Conservation (phyloP, 2,888 invertebrate species). For the Nezara viridula region DNA sequence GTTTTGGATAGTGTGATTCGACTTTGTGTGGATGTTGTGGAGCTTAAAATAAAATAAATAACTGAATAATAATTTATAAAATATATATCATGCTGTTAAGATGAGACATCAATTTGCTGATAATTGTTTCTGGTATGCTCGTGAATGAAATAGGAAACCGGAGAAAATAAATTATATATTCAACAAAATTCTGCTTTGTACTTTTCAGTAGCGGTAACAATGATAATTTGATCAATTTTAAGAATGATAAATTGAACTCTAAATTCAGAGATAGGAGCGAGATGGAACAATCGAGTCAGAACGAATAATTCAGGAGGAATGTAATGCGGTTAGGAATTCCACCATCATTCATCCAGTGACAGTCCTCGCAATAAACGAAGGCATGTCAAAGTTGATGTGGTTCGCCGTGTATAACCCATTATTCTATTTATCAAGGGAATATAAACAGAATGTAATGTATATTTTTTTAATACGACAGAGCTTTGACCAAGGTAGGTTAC, state of each 20-base stretch:
- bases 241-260: conserved; percentile 35
- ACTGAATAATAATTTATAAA: too few relatives aligned
- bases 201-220: background rate
- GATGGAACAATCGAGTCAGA: conserved; percentile 29
- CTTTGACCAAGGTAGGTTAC: background rate
- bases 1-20: too few relatives aligned
- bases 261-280: conserved; percentile 11
- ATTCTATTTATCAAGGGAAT: background rate
- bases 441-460: background rate
- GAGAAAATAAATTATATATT: too few relatives aligned
- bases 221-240: conserved; percentile 4
- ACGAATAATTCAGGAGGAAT: conserved; percentile 31
- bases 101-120: too few relatives aligned
- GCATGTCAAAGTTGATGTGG: conserved; percentile 22
- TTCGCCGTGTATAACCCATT: background rate
- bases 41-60: too few relatives aligned
- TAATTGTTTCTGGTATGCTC: too few relatives aligned
- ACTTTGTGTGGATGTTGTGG: too few relatives aligned
- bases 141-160: too few relatives aligned
- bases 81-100: too few relatives aligned
- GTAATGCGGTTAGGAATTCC: conserved; percentile 37
- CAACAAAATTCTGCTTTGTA: too few relatives aligned
- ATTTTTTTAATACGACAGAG: background rate
- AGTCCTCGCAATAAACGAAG: conserved; percentile 24
- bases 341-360: conserved; percentile 4